Evolutionary conservation across 2,888 invertebrate genomes (phyloP).

Genomic region (Cataglyphis rosenhaueri): DNA sequence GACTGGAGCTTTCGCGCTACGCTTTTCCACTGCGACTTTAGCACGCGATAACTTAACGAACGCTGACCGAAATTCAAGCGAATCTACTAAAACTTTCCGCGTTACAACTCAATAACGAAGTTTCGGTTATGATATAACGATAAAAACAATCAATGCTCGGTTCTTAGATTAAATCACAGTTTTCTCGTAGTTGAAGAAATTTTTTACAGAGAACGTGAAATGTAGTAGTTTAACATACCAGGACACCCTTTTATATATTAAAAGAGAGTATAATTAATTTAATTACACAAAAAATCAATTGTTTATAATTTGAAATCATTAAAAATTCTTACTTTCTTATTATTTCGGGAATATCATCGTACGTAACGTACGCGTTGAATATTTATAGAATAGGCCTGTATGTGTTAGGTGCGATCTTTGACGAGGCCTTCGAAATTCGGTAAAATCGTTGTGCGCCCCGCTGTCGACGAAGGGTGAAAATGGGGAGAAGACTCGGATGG

Average conservation of each 20-base stretch:
- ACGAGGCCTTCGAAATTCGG: not conserved
- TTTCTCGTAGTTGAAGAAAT: not conserved
- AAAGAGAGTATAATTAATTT: conserved; percentile 4
- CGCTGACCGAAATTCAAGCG: not conserved
- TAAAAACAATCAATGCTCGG: not conserved
- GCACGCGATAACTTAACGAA: conserved; percentile 21
- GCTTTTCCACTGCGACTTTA: not conserved
- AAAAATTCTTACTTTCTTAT: not conserved
- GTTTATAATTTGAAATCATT: not conserved
- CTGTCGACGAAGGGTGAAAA: conserved; percentile 23
- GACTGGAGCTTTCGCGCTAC: not conserved
- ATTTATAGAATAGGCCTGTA: not conserved
- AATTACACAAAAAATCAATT: not conserved
- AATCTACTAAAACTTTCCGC: not conserved
- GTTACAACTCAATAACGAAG: conserved; percentile 7
- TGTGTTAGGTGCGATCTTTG: not conserved
- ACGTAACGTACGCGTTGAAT: not conserved
- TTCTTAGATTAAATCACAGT: not conserved
- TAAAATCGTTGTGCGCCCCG: not conserved
- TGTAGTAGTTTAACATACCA: not conserved
- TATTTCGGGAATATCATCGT: not conserved
- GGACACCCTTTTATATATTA: not conserved
- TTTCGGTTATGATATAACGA: not conserved
- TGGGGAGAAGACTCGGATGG: conserved; percentile 32
- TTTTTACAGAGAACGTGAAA: not conserved